Evolutionary conservation across 1,140 invertebrate genomes (phyloP), one percentile per base, ranked within the genome.

Genomic region (Drosophila kurseongensis): DNA sequence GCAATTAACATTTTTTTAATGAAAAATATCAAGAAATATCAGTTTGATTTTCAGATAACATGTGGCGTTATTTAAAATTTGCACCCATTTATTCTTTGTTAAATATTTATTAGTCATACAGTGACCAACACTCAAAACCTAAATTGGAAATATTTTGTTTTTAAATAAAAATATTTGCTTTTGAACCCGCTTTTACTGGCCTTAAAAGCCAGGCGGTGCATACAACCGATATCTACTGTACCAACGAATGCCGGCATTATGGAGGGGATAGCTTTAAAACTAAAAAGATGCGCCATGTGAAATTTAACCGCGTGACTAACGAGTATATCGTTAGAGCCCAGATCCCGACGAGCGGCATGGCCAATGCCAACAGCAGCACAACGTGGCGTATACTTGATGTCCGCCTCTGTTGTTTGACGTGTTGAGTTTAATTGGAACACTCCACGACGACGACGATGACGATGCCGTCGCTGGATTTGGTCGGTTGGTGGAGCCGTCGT

Each of bases 371-470:
- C 59, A 50, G 23, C 42, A 48, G 47, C 62, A 61, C 54, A 76
- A 68, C 82, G 74, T 82, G 75, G 65, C 82, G 82, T 78, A 84
- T 84, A 86, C 78, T 86, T 86, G 82, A 86, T 63, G 78, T 78
- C 75, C 60, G 61, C 65, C 51, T 55, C 65, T 86, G 82, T 88
- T 86, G 83, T 82, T 88, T 86, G 82, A 88, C 82, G 82, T 82
- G 82, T 86, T 79, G 82, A 86, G 82, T 86, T 86, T 86, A 86
- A 86, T 86, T 86, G 83, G 82, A 88, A 78, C 83, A 86, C 83
- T 86, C 82, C 59, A 67, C 82, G 80, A 69, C 48, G 65, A 35
- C 16, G 41, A 42, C 45, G 52, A 78, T 40, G 56, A 47, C 52
- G 42, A 61, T 56, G 75, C 48, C 44, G 74, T 55, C 48, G 59